Conservation (phyloP, 2,888 invertebrate genomes). For the Sicus ferrugineus region DNA sequence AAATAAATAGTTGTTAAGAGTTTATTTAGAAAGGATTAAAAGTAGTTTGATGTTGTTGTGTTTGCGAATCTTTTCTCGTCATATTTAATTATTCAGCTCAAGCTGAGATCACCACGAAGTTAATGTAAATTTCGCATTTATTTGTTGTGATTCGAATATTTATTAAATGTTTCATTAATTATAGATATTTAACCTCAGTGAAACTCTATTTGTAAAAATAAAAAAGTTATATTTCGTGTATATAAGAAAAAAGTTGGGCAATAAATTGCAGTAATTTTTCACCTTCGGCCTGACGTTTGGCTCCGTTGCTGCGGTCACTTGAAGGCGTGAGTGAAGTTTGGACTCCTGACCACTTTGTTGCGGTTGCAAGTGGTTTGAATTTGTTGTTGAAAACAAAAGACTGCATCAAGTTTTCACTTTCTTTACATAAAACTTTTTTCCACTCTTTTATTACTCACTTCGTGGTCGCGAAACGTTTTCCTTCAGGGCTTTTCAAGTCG, state of each 20-base stretch:
- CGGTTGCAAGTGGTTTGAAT: conserved; percentile 3
- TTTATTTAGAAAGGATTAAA: background rate
- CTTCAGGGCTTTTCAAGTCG: conserved; percentile 7
- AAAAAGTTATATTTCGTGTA: background rate
- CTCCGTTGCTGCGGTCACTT: conserved; percentile 1
- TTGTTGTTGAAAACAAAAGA: background rate
- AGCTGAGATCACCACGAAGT: background rate
- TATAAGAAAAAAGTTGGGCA: background rate
- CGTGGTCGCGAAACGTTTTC: conserved; percentile 6
- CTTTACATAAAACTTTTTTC: background rate
- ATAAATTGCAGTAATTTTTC: too few relatives aligned
- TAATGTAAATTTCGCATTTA: background rate
- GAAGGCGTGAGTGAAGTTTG: conserved; percentile 10
- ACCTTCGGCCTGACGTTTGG: too few relatives aligned
- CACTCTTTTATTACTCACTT: background rate
- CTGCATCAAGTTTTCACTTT: conserved; percentile 28
- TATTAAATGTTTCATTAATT: background rate
- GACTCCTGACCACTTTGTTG: background rate
- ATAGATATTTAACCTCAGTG: conserved; percentile 25
- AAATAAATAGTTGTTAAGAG: background rate
- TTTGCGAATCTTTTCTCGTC: background rate
- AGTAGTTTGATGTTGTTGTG: background rate
- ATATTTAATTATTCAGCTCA: background rate
- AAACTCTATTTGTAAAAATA: conserved; percentile 21
- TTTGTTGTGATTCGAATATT: background rate